Conservation (phyloP, 2,888 invertebrate species). For the Pogonocherus hispidulus region DNA sequence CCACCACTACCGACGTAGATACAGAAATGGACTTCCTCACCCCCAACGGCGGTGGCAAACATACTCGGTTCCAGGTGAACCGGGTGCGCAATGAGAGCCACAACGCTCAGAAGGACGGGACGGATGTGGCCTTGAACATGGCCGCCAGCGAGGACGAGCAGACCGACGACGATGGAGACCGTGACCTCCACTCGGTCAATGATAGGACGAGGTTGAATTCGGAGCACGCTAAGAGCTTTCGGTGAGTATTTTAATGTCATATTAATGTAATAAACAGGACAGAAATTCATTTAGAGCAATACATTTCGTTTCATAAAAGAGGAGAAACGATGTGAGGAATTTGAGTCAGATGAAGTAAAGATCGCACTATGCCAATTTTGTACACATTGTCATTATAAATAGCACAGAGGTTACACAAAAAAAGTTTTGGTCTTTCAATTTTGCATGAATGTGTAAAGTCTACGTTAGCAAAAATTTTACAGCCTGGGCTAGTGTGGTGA, state of each 20-base stretch:
- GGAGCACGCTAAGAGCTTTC: slow-evolving; percentile 83
- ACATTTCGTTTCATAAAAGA: too few relatives aligned
- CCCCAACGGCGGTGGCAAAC: slow-evolving; percentile 63
- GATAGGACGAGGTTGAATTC: slow-evolving; percentile 67
- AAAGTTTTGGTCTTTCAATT: too few relatives aligned
- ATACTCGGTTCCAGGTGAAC: slow-evolving; percentile 75
- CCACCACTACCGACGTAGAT: slow-evolving; percentile 13
- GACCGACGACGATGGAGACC: slow-evolving; percentile 64
- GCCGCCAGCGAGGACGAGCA: slow-evolving; percentile 47
- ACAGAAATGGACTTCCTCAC: slow-evolving; percentile 58
- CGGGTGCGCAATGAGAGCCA: slow-evolving; percentile 72
- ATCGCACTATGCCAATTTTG: too few relatives aligned
- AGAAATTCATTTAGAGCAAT: too few relatives aligned
- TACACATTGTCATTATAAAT: too few relatives aligned
- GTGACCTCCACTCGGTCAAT: slow-evolving; percentile 69
- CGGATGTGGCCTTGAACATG: slow-evolving; percentile 37
- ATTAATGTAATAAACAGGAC: neutral
- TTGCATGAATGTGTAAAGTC: too few relatives aligned
- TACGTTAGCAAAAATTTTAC: too few relatives aligned
- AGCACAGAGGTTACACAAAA: too few relatives aligned
- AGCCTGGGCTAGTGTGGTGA: too few relatives aligned
- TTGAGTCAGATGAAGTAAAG: too few relatives aligned
- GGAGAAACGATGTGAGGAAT: too few relatives aligned
- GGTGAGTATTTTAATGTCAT: slow-evolving; percentile 68
- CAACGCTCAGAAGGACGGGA: slow-evolving; percentile 48